Percentiles rank a stretch among this genome's conserved stretches.
These are phyloP conservation scores for Drosophila takahashii DNA, from an alignment of 1,140 invertebrate genomes.

Conservation along the genomic window DNA sequence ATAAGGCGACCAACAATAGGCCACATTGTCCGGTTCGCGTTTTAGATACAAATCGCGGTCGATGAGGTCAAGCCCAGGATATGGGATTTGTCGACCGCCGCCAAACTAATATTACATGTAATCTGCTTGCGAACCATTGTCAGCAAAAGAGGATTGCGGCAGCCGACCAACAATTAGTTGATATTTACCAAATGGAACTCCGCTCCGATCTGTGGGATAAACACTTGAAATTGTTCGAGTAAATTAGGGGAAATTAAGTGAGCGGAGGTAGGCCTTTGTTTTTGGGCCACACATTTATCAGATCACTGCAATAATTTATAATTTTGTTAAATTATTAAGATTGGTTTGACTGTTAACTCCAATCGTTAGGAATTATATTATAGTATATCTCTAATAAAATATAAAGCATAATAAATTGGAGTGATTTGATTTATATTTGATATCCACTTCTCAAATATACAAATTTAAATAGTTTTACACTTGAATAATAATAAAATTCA, in stretches of 20 bases:
- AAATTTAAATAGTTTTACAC: neutral
- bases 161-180: constrained; percentile 31
- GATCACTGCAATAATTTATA: neutral
- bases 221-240: constrained; percentile 8
- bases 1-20: constrained; percentile 36
- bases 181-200: constrained; percentile 25
- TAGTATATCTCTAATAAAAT: too few species aligned
- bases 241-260: constrained; percentile 7
- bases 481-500: neutral
- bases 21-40: constrained; percentile 26
- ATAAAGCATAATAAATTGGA: too few species aligned
- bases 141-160: constrained; percentile 30
- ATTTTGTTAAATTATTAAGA: too few species aligned
- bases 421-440: neutral
- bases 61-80: constrained; percentile 20
- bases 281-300: neutral
- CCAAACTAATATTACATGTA: constrained; percentile 34
- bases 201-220: constrained; percentile 19
- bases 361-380: too few species aligned
- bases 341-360: too few species aligned
- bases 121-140: constrained; percentile 7
- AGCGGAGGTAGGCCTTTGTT: neutral
- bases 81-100: constrained; percentile 14
- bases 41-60: constrained; percentile 31
- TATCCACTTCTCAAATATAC: neutral